These are phyloP conservation scores for Bos indicus DNA, from an alignment of 2,113 vertebrate genomes.

Conservation along the genomic window DNA sequence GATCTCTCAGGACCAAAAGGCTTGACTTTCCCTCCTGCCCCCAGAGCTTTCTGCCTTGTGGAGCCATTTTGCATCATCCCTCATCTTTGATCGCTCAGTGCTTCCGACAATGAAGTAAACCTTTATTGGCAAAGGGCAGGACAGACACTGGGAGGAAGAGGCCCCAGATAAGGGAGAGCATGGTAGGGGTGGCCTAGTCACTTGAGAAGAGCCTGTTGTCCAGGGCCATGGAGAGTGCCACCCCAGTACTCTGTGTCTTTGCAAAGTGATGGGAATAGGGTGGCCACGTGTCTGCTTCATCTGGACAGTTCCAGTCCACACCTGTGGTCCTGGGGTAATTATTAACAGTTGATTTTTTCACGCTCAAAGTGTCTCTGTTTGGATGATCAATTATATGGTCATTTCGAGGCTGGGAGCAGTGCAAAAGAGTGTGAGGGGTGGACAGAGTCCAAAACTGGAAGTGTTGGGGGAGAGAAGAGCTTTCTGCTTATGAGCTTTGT, in stretches of 20 bases:
- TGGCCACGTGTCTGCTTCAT: rapidly evolving
- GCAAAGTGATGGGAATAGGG: background rate
- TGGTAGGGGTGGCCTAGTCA: background rate
- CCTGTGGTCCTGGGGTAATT: background rate
- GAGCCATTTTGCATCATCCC: background rate
- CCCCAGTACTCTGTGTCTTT: too few species aligned
- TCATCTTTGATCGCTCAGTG: background rate
- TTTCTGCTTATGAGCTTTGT: background rate
- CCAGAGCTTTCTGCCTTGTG: background rate
- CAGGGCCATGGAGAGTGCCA: rapidly evolving
- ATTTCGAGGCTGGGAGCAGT: background rate
- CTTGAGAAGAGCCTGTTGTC: rapidly evolving
- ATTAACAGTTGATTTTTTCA: background rate
- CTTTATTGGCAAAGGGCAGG: background rate
- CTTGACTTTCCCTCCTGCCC: background rate
- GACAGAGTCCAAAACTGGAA: background rate
- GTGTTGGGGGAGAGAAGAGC: background rate
- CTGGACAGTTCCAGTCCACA: background rate
- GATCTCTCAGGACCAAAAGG: background rate
- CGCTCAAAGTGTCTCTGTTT: background rate
- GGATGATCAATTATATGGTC: background rate
- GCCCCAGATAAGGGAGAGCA: background rate
- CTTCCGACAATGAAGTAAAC: background rate
- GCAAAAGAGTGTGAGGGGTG: background rate
- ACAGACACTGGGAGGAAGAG: background rate